Evolutionary conservation across 2,888 invertebrate genomes (phyloP), one percentile per base, ranked within the genome.

Genomic region (Platycnemis pennipes): DNA sequence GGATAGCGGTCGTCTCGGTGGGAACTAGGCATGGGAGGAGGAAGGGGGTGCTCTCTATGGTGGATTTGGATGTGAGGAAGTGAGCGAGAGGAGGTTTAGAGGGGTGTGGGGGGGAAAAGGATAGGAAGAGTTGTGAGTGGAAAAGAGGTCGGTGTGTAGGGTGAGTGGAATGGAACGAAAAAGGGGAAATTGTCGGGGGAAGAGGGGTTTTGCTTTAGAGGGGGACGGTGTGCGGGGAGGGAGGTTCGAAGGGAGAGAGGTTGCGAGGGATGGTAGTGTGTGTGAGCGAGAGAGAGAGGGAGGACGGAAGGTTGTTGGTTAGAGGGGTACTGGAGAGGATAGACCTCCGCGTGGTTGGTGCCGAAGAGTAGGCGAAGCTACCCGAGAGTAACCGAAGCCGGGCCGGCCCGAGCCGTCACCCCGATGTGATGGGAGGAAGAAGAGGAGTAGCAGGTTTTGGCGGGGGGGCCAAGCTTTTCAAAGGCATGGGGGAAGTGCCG

Each of bases 1-100:
- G 91, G 91, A 91, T 91, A 91, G 91, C 63, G 91, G 91, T 91
- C 91, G 91, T n/a, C 91, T 91, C 91, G 63, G 91, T 91, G 91
- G 91, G 91, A 91, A 91, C 63, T 91, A 91, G 69, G 91, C 63
- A 63, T 63, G 63, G 44, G 31, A 31, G 37, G 37, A 11, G 77
- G 13, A 37, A 13, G 63, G 91, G n/a, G 77, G 37, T 37, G 22
- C 16, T 77, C 89, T 89, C 19, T 16, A 7, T 49, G 53, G 91
- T 91, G 91, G 63, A 91, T 91, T 91, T 91, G 63, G 91, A 91
- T 69, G 56, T 63, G 44, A 44, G 63, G 91, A 87, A 63, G 91
- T 91, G 56, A 63, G 56, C 63, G 53, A 89, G 88, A 19, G 63
- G 56, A 56, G 37, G 8, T 69, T 69, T n/a, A 7, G 0, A 37